A percentile compares a stretch with the other conserved stretches of the same genome.
Conservation (phyloP, 1,140 invertebrate species). For the Drosophila sp. region DNA sequence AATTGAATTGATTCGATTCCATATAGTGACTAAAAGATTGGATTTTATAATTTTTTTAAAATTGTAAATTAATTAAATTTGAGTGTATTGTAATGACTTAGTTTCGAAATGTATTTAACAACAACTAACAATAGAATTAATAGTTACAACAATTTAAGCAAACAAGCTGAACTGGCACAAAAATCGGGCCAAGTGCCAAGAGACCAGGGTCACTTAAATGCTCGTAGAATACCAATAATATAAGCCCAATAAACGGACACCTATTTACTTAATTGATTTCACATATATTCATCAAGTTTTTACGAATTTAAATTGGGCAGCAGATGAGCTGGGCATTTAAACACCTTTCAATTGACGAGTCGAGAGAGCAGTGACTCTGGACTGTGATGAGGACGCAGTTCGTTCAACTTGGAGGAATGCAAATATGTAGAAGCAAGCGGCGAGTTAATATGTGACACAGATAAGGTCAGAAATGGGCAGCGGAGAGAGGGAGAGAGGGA, state of each 20-base stretch:
- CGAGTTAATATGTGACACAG: no score
- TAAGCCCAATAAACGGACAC: slow-evolving; percentile 18
- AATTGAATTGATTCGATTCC: no score
- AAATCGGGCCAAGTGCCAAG: slow-evolving; percentile 31
- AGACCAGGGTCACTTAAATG: slow-evolving; percentile 30
- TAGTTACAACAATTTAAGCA: slow-evolving; percentile 28
- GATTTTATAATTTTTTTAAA: no score
- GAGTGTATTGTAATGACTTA: no score
- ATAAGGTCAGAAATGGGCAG: slow-evolving; percentile 17
- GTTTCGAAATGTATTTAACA: no score
- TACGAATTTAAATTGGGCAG: slow-evolving; percentile 26
- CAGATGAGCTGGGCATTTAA: slow-evolving; percentile 39
- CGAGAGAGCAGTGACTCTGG: not conserved
- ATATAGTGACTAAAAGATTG: no score
- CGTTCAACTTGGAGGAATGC: slow-evolving; percentile 67
- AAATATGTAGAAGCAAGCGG: slow-evolving; percentile 39
- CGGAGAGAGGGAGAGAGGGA: not conserved
- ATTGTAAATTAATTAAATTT: no score
- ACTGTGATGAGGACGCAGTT: slow-evolving; percentile 25
- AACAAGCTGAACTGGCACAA: slow-evolving; percentile 1
- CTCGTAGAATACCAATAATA: slow-evolving; percentile 10
- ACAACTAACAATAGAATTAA: no score
- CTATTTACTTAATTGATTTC: slow-evolving; percentile 61
- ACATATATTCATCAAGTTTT: slow-evolving; percentile 55
- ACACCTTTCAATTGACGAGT: slow-evolving; percentile 64